Conservation (phyloP, 1,140 invertebrate genomes). For the Zaprionus inermis region DNA sequence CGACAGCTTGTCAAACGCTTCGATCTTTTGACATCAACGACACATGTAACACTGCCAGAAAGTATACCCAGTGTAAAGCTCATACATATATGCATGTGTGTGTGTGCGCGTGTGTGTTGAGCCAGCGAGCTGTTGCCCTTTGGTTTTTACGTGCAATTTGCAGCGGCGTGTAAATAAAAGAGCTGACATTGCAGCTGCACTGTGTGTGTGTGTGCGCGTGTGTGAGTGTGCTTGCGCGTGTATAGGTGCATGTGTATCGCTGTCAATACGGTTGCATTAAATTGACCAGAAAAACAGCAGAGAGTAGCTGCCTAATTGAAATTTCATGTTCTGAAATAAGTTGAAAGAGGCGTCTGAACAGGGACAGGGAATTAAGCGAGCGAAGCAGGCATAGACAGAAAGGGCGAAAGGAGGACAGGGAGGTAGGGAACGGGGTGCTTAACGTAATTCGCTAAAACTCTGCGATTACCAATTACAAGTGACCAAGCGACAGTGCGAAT, state of each 20-base stretch:
- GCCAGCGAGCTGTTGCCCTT: constrained; percentile 2
- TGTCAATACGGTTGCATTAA: constrained; percentile 73
- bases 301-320: constrained; percentile 75
- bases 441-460: constrained; percentile 21
- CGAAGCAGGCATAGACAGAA: not conserved
- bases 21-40: constrained; percentile 27
- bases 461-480: constrained; percentile 13
- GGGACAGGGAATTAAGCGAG: constrained; percentile 8
- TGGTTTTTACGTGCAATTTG: constrained; percentile 38
- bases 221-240: not conserved
- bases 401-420: not conserved
- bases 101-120: constrained; percentile 6
- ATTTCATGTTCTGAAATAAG: constrained; percentile 77
- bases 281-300: constrained; percentile 79
- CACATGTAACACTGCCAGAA: constrained; percentile 5
- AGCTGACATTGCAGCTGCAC: constrained; percentile 25
- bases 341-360: constrained; percentile 34
- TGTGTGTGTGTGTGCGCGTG: not conserved
- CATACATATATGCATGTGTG: no score
- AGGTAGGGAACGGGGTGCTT: not conserved
- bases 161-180: constrained; percentile 46
- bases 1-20: constrained; percentile 28
- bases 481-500: not conserved
- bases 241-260: constrained; percentile 8
- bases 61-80: not conserved